Evolutionary conservation across 2,888 invertebrate genomes (phyloP), one percentile per base, ranked within the genome.

Genomic region (Disparrhopalites patrizii): DNA sequence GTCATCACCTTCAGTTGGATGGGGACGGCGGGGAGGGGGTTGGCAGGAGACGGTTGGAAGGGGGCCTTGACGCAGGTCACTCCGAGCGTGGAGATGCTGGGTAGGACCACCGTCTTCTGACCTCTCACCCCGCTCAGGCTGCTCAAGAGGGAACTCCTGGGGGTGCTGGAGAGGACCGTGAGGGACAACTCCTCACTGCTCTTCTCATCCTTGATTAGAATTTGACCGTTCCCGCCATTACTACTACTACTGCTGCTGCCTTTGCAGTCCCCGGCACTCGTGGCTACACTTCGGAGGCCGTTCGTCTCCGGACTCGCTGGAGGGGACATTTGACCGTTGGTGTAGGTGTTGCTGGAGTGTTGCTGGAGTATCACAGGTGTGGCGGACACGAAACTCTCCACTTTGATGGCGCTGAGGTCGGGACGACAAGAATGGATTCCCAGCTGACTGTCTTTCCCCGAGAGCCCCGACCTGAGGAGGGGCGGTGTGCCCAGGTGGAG

Each of bases 1-100:
- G 82, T 82, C 76, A 82, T 81, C 74, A 82, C 77, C 72, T 79
- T 78, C 58, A 77, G 50, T 57, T 74, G 75, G n/a, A 76, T 70
- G 54, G 15, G 66, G 62, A 65, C 31, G 43, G 60, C 62, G 15
- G 43, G n/a, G 10, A 15, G 23, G 27, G 13, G 38, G 7, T 18
- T n/a, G 8, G 36, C 5, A 23, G 36, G 10, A 23, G n/a, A 25
- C 8, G 28, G 25, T 10, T 36, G 2, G 28, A 23, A 7, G 15
- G 47, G 30, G 28, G 20, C 51, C 30, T 55, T 55, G 10, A 67
- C 67, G 58, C 57, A 69, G 31, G 68, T 67, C 13, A 71, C 65
- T 23, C 73, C 73, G 28, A 73, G 68, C 23, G 73, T 73, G 5
- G 72, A 61, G 43, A 73, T 73, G 64, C 72, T 72, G 8, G 73